phyloP scores from a whole-genome alignment of 2,797 vertebrate genomes.

The Phalloptychus januarius region DNA sequence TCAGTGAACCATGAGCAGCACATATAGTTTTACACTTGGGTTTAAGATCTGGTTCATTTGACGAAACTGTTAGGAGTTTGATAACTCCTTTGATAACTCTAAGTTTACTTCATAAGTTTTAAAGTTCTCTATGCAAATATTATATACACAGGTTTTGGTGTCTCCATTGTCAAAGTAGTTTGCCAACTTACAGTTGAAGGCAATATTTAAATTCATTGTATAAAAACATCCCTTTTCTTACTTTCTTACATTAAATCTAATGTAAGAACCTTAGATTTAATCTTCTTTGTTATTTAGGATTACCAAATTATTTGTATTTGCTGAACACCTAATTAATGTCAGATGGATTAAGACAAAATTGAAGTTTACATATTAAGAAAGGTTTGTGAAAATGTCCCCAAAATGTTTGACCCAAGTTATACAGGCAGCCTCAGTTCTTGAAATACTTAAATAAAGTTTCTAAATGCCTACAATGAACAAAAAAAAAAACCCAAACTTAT shows the following conservation, averaged over 20 bases:
- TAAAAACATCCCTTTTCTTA: neutral
- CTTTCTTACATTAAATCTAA: neutral
- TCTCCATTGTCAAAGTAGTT: neutral
- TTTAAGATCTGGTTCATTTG: constrained; percentile 50
- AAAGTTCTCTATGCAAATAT: neutral
- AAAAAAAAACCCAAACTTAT: neutral
- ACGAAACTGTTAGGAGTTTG: neutral
- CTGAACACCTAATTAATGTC: neutral
- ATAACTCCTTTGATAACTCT: too few relatives aligned
- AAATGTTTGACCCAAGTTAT: neutral
- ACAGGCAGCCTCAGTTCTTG: neutral
- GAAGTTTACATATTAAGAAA: neutral
- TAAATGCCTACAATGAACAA: neutral
- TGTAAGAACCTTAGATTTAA: neutral
- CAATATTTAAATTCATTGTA: neutral
- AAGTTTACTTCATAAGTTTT: neutral
- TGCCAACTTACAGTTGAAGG: neutral
- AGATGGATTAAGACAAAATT: neutral
- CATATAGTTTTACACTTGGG: constrained; percentile 27
- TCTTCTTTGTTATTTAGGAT: neutral
- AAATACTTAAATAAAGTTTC: neutral
- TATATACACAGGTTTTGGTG: neutral
- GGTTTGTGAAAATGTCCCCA: neutral
- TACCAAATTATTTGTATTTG: neutral
- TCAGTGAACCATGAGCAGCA: neutral